A percentile compares a stretch with the other conserved stretches of the same genome.
phyloP scores from a whole-genome alignment of 2,888 invertebrate genomes.

The Caenorhabditis parvicauda region DNA sequence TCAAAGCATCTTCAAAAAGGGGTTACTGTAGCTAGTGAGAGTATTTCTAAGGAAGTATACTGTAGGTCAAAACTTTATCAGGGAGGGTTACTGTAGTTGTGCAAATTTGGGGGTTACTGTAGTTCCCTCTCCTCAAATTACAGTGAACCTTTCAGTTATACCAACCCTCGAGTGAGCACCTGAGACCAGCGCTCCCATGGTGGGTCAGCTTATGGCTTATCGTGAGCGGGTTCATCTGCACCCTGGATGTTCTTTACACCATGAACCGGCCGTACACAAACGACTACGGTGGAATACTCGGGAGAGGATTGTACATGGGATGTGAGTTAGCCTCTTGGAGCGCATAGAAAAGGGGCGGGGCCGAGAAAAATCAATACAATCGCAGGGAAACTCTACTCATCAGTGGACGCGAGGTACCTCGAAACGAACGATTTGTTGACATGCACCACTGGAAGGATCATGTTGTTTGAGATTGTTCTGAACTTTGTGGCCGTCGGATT shows the following conservation, averaged over 20 bases:
- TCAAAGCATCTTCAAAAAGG: too few relatives aligned
- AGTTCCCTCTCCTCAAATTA: too few relatives aligned
- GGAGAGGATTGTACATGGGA: constrained; percentile 10
- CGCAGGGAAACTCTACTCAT: constrained; percentile 51
- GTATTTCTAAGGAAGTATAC: too few relatives aligned
- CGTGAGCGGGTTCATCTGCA: constrained; percentile 18
- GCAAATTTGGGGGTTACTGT: too few relatives aligned
- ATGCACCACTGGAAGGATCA: constrained; percentile 48
- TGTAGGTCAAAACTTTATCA: too few relatives aligned
- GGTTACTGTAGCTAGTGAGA: too few relatives aligned
- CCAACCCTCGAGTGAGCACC: too few relatives aligned
- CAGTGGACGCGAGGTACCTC: constrained; percentile 51
- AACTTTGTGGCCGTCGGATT: constrained; percentile 44
- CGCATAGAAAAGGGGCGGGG: neutral
- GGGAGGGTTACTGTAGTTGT: too few relatives aligned
- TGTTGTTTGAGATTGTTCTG: constrained; percentile 50
- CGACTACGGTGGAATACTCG: constrained; percentile 8
- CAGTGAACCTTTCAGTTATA: too few relatives aligned
- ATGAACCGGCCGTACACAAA: constrained; percentile 30
- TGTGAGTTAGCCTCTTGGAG: constrained; percentile 7
- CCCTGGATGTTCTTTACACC: constrained; percentile 27
- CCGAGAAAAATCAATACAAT: neutral
- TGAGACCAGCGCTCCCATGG: constrained; percentile 8
- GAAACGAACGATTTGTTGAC: constrained; percentile 42
- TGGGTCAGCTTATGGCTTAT: constrained; percentile 16